Evolutionary conservation across 2,797 vertebrate genomes (phyloP).

Genomic region (Podarcis lilfordi): DNA sequence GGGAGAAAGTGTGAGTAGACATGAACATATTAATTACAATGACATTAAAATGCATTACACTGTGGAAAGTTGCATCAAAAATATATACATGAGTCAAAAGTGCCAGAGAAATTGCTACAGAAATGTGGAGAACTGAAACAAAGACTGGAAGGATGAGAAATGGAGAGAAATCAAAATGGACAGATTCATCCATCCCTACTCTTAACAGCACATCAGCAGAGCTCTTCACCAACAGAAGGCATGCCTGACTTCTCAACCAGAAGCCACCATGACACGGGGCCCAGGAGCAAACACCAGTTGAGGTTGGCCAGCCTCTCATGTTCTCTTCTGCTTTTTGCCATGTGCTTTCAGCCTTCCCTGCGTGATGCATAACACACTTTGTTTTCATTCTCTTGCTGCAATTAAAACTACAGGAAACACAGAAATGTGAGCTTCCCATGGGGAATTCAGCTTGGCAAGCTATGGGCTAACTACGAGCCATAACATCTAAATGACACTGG

Average conservation of each 20-base stretch:
- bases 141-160: no score
- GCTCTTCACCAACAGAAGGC: neutral
- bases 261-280: neutral
- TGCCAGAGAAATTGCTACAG: no score
- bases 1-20: no score
- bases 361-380: neutral
- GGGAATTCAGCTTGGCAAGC: constrained; percentile 49
- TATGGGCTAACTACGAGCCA: constrained; percentile 46
- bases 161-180: no score
- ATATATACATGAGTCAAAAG: no score
- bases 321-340: constrained; percentile 9
- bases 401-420: constrained; percentile 55
- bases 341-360: constrained; percentile 24
- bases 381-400: constrained; percentile 50
- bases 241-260: neutral
- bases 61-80: no score
- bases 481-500: constrained; percentile 52
- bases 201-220: neutral
- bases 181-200: no score
- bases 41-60: no score
- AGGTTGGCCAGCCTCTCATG: neutral
- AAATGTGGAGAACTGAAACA: no score
- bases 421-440: constrained; percentile 42
- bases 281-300: neutral
- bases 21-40: no score